A percentile compares a stretch with the other conserved stretches of the same genome.
Evolutionary conservation across 2,113 vertebrate genomes (phyloP).

Genomic region (Lasiurus cinereus): DNA sequence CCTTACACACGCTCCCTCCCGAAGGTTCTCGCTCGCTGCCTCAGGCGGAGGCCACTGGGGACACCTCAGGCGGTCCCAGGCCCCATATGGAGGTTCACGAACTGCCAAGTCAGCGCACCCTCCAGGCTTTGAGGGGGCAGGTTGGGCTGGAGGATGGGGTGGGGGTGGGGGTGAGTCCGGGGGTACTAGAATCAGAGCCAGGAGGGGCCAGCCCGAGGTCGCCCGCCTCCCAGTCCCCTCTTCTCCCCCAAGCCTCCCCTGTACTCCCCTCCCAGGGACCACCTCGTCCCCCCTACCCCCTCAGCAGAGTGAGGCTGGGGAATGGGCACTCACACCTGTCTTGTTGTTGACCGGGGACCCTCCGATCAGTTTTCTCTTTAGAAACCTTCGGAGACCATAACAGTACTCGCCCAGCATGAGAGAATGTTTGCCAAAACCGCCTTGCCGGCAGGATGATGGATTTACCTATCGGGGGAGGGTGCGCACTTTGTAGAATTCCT

Average conservation of each 20-base stretch:
- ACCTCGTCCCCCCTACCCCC: not conserved
- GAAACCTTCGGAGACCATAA: rapidly evolving
- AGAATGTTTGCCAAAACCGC: not conserved
- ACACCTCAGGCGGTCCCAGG: not conserved
- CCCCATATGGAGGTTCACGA: rapidly evolving
- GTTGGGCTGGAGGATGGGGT: not conserved
- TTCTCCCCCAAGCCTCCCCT: rapidly evolving
- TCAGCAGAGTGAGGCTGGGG: rapidly evolving
- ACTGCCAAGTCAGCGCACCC: not conserved
- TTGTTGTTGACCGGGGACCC: not conserved
- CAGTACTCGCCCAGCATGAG: not conserved
- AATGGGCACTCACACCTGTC: not conserved
- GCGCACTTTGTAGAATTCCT: not conserved
- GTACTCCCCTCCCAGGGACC: rapidly evolving
- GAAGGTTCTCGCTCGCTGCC: too few species aligned
- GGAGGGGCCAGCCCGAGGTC: rapidly evolving
- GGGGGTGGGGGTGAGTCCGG: not conserved
- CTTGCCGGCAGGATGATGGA: too few species aligned
- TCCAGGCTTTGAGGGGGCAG: too few species aligned
- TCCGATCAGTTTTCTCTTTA: not conserved
- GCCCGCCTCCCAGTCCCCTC: rapidly evolving
- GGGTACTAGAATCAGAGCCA: rapidly evolving
- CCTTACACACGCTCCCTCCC: not conserved
- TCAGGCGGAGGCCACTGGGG: not conserved
- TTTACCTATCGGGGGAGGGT: rapidly evolving